Evolutionary conservation across 2,797 vertebrate genomes (phyloP), one percentile per base, ranked within the genome.

Genomic region (Sus cebifrons): DNA sequence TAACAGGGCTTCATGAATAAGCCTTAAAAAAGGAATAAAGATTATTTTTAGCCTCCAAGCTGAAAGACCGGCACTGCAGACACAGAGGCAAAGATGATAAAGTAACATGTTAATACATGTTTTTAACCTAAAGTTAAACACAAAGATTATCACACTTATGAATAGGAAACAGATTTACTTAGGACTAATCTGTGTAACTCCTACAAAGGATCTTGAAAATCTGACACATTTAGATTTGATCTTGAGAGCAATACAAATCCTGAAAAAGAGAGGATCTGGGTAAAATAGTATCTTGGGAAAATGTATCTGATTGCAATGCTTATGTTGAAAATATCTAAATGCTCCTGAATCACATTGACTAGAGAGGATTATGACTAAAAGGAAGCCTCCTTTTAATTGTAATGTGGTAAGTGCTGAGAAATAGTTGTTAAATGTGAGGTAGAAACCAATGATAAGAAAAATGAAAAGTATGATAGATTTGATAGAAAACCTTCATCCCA

Each of bases 51-150:
- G 40, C 16, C 13, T 52, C 3, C 5, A 90, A 77, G 10, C 60
- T 82, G 21, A 62, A 92, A 89, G 17, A 36, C 7, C 65, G 60
- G 20, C 27, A 81, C 8, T 86, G 18, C 1, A 88, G 82, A 78
- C 6, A 84, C 10, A 73, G 11, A 86, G 12, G 13, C 25, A 85
- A 77, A 81, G 5, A 81, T 86, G 32, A 52, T 86, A 60, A 79
- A 78, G 21, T 4, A 83, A 74, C 64, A 96, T 49, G 96, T 70
- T 74, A 25, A 79, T 12, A 91, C 82, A 89, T 73, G 11, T 75
- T 83, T 75, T 83, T 75, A 79, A 82, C 5, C 44, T 71, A 70
- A 89, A 89, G 18, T 25, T 89, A 89, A 87, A 85, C 14, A 83
- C 6, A 86, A 83, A 93, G 49, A 54, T 49, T 29, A 84, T 36